A percentile compares a stretch with the other conserved stretches of the same genome.
Conservation (phyloP, 2,797 vertebrate genomes). For the Chrosomus eos region DNA sequence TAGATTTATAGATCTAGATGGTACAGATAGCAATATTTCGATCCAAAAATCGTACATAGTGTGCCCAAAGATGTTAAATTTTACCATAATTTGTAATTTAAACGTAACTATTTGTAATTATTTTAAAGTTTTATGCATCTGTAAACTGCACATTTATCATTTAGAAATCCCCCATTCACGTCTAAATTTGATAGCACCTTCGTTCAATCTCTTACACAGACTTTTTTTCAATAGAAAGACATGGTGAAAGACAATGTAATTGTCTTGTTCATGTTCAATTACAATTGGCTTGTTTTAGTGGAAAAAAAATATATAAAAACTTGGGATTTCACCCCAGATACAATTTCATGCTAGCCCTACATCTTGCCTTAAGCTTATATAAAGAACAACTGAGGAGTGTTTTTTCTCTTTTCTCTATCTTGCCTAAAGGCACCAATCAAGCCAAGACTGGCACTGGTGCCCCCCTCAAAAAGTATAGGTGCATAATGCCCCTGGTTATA, state of each 20-base stretch:
- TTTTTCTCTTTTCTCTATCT: not conserved
- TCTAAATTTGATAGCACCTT: not conserved
- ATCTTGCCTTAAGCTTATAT: not conserved
- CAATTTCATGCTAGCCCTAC: not conserved
- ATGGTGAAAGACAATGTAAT: not conserved
- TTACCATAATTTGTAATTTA: not conserved
- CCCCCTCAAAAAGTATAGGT: not conserved
- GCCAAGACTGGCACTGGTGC: not conserved
- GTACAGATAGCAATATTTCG: too few relatives aligned
- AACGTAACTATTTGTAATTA: not conserved
- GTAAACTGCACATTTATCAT: not conserved
- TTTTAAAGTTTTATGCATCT: not conserved
- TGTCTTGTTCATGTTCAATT: not conserved
- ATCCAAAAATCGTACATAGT: too few relatives aligned
- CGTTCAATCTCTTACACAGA: too few relatives aligned
- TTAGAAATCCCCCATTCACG: not conserved
- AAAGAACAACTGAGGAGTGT: not conserved
- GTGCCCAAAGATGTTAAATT: not conserved
- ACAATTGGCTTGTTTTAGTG: not conserved
- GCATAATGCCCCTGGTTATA: not conserved
- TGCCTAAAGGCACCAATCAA: not conserved
- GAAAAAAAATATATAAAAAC: not conserved
- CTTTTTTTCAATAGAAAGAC: not conserved
- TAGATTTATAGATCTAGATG: too few relatives aligned
- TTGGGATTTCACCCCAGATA: not conserved